Base-by-base conservation (phyloP, 2,888 invertebrate species). In the Pherbina coryleti region DNA sequence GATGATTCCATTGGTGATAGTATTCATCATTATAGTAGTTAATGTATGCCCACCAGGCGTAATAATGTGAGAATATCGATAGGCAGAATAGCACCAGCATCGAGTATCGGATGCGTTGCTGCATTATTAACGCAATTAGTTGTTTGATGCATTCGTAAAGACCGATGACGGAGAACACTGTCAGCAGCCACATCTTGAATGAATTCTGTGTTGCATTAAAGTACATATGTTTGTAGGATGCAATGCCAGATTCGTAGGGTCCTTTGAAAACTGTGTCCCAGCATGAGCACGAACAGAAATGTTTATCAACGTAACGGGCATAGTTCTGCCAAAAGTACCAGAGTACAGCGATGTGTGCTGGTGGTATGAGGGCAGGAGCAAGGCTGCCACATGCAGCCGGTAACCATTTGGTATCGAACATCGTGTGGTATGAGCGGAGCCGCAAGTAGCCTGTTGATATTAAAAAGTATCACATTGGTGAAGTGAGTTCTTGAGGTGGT, bases 211-310 rank as follows among this genome's bases (percentile, higher is more conserved):
- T 93, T 62, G 93, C 92, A 87, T 94, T 94, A 87, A 93, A 93
- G 87, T 94, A 94, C 89, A 94, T 91, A 85, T 94, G 93, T 84
- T 94, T 94, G 84, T 93, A 94, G 28, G 92, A 91, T 57, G 93
- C 93, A 79, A 93, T 91, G n/a, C 93, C 93, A 34, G 92, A 92
- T 86, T 94, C 93, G 84, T 94, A 94, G 14, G 93, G 92, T 17
- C 93, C 94, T 91, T 94, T 94, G 85, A 94, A 94, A 8, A 94
- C 92, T 0, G 94, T 94, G 85, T 95, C 95, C 93, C 94, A 95
- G 86, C 94, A 95, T 14, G 93, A 93, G 88, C 94, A 94, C 19
- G 92, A 92, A 85, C 94, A 94, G 82, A 91, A 92, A 77, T 91
- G 91, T 82, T 91, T 91, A 85, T 94, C 93, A 67, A 94, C 93